Conservation (phyloP, 2,797 vertebrate genomes). For the Pangasius larnaudii region DNA sequence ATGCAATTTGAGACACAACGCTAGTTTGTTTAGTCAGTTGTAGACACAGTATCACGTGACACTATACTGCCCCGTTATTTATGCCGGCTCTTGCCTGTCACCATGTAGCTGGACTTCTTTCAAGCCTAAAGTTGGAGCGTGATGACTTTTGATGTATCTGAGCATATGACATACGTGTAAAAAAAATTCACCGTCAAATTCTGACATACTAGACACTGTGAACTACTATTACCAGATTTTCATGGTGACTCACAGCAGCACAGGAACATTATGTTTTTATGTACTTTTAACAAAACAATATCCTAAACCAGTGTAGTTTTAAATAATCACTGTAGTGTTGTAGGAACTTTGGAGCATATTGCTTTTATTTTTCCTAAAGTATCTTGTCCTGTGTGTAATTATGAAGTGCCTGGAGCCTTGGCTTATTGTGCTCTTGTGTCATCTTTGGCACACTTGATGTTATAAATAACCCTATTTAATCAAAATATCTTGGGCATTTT, state of each 20-base stretch:
- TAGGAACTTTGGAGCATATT: not conserved
- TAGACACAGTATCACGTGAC: too few species aligned
- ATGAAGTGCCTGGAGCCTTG: not conserved
- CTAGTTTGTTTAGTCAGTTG: too few species aligned
- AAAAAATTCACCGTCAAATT: not conserved
- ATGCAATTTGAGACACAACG: too few species aligned
- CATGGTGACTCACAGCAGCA: not conserved
- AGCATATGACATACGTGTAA: not conserved
- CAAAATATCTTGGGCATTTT: not conserved
- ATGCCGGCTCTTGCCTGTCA: not conserved
- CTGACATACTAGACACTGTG: not conserved
- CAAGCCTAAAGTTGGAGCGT: not conserved
- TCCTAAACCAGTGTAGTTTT: not conserved
- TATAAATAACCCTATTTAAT: not conserved
- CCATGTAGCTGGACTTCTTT: not conserved
- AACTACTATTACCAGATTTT: not conserved
- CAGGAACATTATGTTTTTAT: not conserved
- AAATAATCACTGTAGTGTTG: not conserved
- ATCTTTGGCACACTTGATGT: not conserved
- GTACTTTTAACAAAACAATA: not conserved
- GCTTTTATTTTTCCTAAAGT: not conserved
- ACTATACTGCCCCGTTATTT: too few species aligned
- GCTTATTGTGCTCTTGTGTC: not conserved
- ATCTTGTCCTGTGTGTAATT: conserved; percentile 3
- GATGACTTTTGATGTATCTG: not conserved